Evolutionary conservation across 2,888 invertebrate species (phyloP), one percentile per base, ranked within the genome.

Genomic region (Crocallis elinguaria): DNA sequence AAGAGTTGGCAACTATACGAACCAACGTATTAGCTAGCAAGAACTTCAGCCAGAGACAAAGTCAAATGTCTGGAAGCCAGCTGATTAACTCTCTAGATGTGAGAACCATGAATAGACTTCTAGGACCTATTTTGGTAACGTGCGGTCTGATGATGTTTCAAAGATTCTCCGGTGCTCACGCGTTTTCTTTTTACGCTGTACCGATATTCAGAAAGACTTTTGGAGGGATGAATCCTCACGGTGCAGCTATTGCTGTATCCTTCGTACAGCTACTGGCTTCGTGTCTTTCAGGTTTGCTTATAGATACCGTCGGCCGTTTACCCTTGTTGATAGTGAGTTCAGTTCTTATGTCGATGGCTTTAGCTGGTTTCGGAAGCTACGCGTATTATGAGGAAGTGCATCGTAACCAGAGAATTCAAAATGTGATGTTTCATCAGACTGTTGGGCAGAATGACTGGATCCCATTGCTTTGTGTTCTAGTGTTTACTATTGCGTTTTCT

Each of bases 131-230:
- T 37, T 85, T 96, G 54, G 95, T 97, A 45, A 96, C 97, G 1
- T 95, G 97, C 75, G 95, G 96, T 13, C 92, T 98, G 63, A 97
- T 97, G 97, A 95, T 97, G 87, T 97, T 98, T 77, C 98, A 97
- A 77, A 93, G 97, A 51, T 95, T 95, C 71, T 92, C 95, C 30
- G 97, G 97, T 9, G 96, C 96, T 25, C 96, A 96, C 69, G 95
- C 96, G 37, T 96, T 97, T 79, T 95, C 95, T 64, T 96, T 96
- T 78, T 97, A 97, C 82, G 96, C 96, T 38, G 97, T 97, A 8
- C 94, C 95, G 48, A 97, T 98, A 69, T 97, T 98, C 80, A 93
- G 96, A 60, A 95, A 95, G 81, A 97, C 97, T 13, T 95, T 96
- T 61, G 95, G 94, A 21, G 95, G 94, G 5, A 95, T 96, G 88